phyloP scores from a whole-genome alignment of 2,797 vertebrate species.

The Poecilia gillii region DNA sequence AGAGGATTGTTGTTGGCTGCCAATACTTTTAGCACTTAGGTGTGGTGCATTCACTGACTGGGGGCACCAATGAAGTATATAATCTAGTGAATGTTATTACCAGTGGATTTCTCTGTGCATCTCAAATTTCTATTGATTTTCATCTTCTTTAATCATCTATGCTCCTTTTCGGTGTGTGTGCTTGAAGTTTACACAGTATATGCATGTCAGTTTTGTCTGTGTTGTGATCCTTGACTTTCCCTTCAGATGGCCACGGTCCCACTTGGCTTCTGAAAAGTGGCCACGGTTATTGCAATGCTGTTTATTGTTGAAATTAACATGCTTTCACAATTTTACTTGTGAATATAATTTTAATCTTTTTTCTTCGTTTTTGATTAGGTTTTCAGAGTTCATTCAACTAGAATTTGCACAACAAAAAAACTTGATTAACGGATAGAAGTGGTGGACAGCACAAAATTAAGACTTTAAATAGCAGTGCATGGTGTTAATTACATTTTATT shows the following conservation, averaged over 20 bases:
- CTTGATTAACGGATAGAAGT: not conserved
- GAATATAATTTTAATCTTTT: not conserved
- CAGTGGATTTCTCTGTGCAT: not conserved
- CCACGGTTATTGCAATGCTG: not conserved
- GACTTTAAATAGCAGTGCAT: not conserved
- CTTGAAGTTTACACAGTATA: not conserved
- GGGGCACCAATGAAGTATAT: not conserved
- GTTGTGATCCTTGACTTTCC: not conserved
- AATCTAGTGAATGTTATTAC: not conserved
- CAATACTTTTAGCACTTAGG: not conserved
- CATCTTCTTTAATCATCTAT: not conserved
- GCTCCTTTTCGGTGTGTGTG: not conserved
- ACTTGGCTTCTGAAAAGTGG: not conserved
- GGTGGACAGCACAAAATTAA: not conserved
- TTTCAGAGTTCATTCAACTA: not conserved
- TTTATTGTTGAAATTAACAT: not conserved
- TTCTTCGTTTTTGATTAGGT: conserved; percentile 8
- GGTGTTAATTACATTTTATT: not conserved
- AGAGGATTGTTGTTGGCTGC: not conserved
- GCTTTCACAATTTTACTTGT: not conserved
- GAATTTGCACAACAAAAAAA: not conserved
- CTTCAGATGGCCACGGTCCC: not conserved
- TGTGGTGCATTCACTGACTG: not conserved
- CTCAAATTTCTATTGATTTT: not conserved
- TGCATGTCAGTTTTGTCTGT: not conserved